Evolutionary conservation across 1,140 invertebrate species (phyloP), one percentile per base, ranked within the genome.

Genomic region (Apocrypta bakeri): DNA sequence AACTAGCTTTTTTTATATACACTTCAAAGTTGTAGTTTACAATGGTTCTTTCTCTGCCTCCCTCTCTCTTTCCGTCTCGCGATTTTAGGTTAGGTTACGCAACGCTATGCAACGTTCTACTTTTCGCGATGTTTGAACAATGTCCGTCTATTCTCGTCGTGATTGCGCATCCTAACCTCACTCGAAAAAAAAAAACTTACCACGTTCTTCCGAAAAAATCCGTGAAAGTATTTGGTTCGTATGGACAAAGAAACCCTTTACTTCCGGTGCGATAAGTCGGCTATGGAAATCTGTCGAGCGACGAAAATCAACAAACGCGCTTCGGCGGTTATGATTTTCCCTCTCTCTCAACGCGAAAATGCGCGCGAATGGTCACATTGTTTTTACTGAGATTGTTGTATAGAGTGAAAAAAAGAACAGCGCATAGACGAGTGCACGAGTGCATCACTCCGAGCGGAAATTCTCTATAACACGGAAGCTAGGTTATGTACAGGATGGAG

Each of bases 41-140:
- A 56, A 56, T 61, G 25, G 42, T 73, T 73, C n/a, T n/a, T n/a
- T n/a, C n/a, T n/a, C n/a, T n/a, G n/a, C n/a, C n/a, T n/a, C n/a
- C n/a, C n/a, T n/a, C n/a, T n/a, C n/a, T n/a, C n/a, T n/a, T n/a
- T n/a, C n/a, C n/a, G n/a, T n/a, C n/a, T n/a, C n/a, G n/a, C n/a
- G 72, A 74, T 74, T 74, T 74, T 74, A 74, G 72, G 42, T 56
- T 48, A 48, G 42, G 42, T 48, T 73, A 17, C 25, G 24, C 71
- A 73, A 27, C n/a, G 71, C 4, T 2, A 56, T 56, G 4, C n/a
- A n/a, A 56, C n/a, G 73, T 61, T 75, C 73, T 31, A 29, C 14
- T 27, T 63, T 63, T 24, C 21, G 12, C 25, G 27, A 2, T 8
- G 42, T 21, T 75, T 75, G 21, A 33, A 25, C 27, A 75, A 56